phyloP scores from a whole-genome alignment of 2,113 vertebrate genomes.

The Hylia prasina region DNA sequence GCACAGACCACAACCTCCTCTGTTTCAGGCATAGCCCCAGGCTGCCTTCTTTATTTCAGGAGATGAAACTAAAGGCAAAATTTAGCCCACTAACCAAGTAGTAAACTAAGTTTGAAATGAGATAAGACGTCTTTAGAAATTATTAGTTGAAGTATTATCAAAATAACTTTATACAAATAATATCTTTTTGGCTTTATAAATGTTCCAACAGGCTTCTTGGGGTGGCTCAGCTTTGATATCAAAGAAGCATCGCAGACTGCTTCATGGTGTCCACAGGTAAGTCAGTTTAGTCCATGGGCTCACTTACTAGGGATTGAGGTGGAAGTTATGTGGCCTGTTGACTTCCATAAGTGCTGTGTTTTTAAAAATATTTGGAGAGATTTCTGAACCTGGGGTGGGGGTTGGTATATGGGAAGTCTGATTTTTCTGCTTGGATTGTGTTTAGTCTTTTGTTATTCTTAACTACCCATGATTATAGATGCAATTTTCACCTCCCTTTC shows the following conservation, averaged over 20 bases:
- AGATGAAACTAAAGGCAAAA: neutral
- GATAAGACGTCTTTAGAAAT: neutral
- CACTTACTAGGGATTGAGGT: neutral
- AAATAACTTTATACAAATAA: neutral
- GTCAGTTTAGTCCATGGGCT: neutral
- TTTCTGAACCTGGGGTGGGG: neutral
- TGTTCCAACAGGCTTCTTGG: conserved; percentile 82
- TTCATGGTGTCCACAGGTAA: conserved; percentile 82
- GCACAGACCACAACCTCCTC: neutral
- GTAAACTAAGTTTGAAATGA: neutral
- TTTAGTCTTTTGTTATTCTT: neutral
- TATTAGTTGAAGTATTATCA: neutral
- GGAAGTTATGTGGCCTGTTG: neutral
- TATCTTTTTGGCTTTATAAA: neutral
- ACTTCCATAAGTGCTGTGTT: neutral
- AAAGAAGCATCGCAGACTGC: conserved; percentile 71
- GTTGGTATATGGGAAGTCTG: neutral
- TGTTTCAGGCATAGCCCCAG: neutral
- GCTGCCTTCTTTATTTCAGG: neutral
- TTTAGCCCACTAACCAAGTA: neutral
- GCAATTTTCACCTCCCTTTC: neutral
- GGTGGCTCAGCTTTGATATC: conserved; percentile 83
- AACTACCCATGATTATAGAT: neutral
- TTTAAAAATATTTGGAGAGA: neutral
- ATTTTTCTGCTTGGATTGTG: neutral